Base-by-base conservation (phyloP, 2,797 vertebrate species). In the Rhodeus uyekii region DNA sequence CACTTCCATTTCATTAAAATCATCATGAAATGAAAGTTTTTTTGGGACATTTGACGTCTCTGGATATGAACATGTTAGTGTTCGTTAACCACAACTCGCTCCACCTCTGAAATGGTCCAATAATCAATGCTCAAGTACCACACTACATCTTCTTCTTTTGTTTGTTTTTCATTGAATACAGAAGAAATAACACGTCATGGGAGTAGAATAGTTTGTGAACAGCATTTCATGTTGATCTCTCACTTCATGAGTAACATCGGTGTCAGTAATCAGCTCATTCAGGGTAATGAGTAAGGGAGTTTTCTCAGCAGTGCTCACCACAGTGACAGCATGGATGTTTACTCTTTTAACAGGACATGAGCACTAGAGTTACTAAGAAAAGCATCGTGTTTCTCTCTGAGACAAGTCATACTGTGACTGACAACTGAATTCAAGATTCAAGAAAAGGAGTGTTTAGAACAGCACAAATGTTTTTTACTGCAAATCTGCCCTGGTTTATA, bases 231-330 rank as follows among this genome's bases (percentile, higher is more conserved):
- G 13, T 32, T 71, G 27, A 60, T 13, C 10, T 48, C 36, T 36
- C 42, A 27, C 61, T 46, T 44, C 27, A 46, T 71, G 53, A 72
- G 42, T 63, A 73, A 38, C 18, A 44, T 71, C 50, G 22, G 18
- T 73, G 58, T 29, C 69, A 64, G 69, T 65, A 74, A 81, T 63
- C 78, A 53, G 44, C 34, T 74, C 10, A 7, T 72, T 74, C 10
- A 74, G 38, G 44, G 60, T 74, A 32, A 53, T 74, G 69, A 81
- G 69, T 53, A 74, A 81, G 18, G 16, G 24, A 53, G 71, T 65
- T 65, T 80, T 74, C 46, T 65, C 79, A 74, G 79, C 58, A 81
- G 44, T 74, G 42, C 69, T 81, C 19, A 81, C 79, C 60, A 53
- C 69, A 65, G 24, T 53, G 79, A 81, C 79, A 53, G 24, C 44